Base-by-base conservation (phyloP, 2,797 vertebrate species). In the Naso thynnoides region DNA sequence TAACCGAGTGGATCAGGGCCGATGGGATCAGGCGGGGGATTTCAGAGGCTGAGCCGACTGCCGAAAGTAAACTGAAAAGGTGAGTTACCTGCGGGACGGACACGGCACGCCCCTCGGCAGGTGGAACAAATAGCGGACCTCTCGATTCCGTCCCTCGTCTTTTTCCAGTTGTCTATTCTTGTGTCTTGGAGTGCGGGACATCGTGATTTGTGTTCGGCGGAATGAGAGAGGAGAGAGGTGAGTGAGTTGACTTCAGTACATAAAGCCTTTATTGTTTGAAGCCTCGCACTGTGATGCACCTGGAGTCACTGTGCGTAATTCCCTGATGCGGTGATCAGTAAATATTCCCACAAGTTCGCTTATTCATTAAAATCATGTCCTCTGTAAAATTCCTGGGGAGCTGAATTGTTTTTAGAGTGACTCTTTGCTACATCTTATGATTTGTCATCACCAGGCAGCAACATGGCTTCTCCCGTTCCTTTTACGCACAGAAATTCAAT, bases 121-220 rank as follows among this genome's bases (percentile, higher is more conserved):
- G 64, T 84, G 83, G 73, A 83, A 89, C 90, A 92, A 89, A 93
- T 89, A 94, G 89, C 63, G 67, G 84, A 68, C n/a, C 68, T 52
- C 59, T 79, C 45, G 19, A 57, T 44, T 50, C 64, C 24, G 24
- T 73, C 53, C 23, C 41, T 54, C 44, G 55, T 77, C 78, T 73
- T 62, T 76, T 33, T 71, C 62, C 70, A 27, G 65, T 64, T 52
- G 5, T 67, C 41, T 83, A 19, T 56, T 71, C 36, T 16, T 58
- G 69, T 57, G 76, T 36, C 63, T 29, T 54, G 67, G 68, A 18
- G 66, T 50, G 45, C 27, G 26, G 57, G 57, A 63, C n/a, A 21
- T 66, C 50, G 72, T 82, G 70, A 61, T 88, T 78, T 49, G 58
- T 18, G 78, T 50, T 29, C 65, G 70, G 76, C 75, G 73, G 70